Percentiles rank a stretch among this genome's conserved stretches.
phyloP scores from a whole-genome alignment of 2,113 vertebrate species.

The Numenius arquata region DNA sequence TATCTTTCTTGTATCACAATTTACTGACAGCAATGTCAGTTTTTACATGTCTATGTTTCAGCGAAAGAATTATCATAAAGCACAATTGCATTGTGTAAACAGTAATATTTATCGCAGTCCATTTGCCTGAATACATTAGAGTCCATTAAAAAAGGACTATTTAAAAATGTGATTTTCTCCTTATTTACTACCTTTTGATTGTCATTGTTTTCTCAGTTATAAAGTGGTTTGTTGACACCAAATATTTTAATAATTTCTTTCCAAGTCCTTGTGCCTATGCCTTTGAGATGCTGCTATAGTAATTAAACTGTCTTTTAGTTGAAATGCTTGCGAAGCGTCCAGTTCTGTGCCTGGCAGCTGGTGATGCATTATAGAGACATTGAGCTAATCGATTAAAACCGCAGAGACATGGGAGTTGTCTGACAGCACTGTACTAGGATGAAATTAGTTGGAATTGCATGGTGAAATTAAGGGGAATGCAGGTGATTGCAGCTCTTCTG shows the following conservation, averaged over 20 bases:
- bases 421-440: conserved; percentile 92
- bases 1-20: conserved; percentile 14
- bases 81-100: conserved; percentile 36
- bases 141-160: conserved; percentile 54
- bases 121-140: conserved; percentile 67
- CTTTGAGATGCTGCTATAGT: conserved; percentile 85
- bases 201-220: conserved; percentile 72
- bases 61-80: conserved; percentile 20
- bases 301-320: conserved; percentile 90
- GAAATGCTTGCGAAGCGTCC: conserved; percentile 82
- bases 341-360: conserved; percentile 87
- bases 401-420: conserved; percentile 91
- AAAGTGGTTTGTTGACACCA: conserved; percentile 78
- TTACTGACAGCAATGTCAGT: not conserved
- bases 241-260: conserved; percentile 80
- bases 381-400: conserved; percentile 97
- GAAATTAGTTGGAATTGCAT: conserved; percentile 94
- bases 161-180: conserved; percentile 64
- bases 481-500: conserved; percentile 87
- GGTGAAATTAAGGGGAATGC: conserved; percentile 84
- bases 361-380: conserved; percentile 94
- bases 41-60: conserved; percentile 22
- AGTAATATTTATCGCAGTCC: conserved; percentile 2
- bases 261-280: conserved; percentile 76
- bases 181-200: conserved; percentile 71